phyloP scores from a whole-genome alignment of 1,140 invertebrate species.

The Neomicropteryx cornuta region DNA sequence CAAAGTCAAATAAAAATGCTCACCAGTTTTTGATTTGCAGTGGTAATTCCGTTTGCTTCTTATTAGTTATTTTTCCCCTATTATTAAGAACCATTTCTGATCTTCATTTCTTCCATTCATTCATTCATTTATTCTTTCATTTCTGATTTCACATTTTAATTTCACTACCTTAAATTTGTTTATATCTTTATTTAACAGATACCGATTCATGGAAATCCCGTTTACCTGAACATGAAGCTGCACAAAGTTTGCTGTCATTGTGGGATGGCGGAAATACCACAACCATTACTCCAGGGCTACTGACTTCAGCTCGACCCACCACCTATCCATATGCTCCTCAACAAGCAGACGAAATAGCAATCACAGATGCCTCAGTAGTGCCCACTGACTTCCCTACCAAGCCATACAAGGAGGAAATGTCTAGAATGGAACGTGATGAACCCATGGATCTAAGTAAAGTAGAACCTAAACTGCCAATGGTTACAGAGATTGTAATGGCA shows the following conservation, averaged over 20 bases:
- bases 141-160: no score
- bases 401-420: slow-evolving; percentile 21
- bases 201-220: slow-evolving; percentile 46
- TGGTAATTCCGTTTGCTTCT: no score
- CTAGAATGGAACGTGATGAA: slow-evolving; percentile 22
- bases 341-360: slow-evolving; percentile 21
- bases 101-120: no score
- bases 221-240: slow-evolving; percentile 75
- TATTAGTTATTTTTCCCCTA: no score
- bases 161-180: no score
- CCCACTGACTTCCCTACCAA: no score
- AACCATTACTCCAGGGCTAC: slow-evolving; percentile 37
- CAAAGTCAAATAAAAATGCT: no score
- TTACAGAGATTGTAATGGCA: slow-evolving; percentile 43
- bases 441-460: slow-evolving; percentile 47
- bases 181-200: slow-evolving; percentile 32
- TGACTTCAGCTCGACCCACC: slow-evolving; percentile 42
- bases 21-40: no score
- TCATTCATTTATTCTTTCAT: no score
- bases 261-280: slow-evolving; percentile 35
- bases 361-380: slow-evolving; percentile 21
- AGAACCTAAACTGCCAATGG: slow-evolving; percentile 22
- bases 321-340: slow-evolving; percentile 51
- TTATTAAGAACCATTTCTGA: no score
- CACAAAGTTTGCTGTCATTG: slow-evolving; percentile 71